Percentiles rank a stretch among this genome's conserved stretches.
Conservation (phyloP, 2,113 vertebrate genomes). For the Pygathrix nemaeus region DNA sequence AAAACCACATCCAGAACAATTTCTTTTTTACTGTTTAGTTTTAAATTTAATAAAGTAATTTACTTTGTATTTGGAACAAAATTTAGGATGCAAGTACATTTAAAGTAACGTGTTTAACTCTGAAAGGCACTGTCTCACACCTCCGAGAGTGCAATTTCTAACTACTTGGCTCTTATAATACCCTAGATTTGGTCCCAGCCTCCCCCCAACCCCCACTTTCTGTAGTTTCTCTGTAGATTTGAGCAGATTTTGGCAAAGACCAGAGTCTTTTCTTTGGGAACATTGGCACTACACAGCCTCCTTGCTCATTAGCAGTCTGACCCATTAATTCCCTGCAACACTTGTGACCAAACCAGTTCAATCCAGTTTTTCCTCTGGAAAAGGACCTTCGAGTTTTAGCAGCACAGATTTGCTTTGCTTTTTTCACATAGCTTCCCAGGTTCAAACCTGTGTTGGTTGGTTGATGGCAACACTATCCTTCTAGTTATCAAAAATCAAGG, state of each 20-base stretch:
- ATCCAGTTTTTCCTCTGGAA: constrained; percentile 78
- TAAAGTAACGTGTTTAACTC: background rate
- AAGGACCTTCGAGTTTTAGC: constrained; percentile 72
- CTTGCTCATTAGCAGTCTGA: constrained; percentile 81
- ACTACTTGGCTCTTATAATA: background rate
- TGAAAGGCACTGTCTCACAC: background rate
- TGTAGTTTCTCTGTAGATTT: constrained; percentile 62
- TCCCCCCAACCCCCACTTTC: background rate
- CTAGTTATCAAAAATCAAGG: background rate
- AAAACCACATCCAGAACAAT: constrained; percentile 57
- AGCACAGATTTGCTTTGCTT: constrained; percentile 62
- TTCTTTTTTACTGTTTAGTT: constrained; percentile 45
- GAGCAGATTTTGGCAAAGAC: constrained; percentile 76
- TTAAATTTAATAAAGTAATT: constrained; percentile 68
- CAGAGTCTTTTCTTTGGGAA: constrained; percentile 78
- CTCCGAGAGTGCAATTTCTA: background rate
- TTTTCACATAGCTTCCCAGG: background rate
- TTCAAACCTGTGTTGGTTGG: background rate
- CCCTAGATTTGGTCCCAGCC: background rate
- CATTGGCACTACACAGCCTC: constrained; percentile 40
- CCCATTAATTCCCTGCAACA: constrained; percentile 81
- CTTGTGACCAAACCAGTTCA: constrained; percentile 78
- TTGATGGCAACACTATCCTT: background rate
- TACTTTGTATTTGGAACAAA: constrained; percentile 47
- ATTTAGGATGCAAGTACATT: background rate